Base-by-base conservation (phyloP, 2,797 vertebrate genomes). In the Falco novaeseelandiae region DNA sequence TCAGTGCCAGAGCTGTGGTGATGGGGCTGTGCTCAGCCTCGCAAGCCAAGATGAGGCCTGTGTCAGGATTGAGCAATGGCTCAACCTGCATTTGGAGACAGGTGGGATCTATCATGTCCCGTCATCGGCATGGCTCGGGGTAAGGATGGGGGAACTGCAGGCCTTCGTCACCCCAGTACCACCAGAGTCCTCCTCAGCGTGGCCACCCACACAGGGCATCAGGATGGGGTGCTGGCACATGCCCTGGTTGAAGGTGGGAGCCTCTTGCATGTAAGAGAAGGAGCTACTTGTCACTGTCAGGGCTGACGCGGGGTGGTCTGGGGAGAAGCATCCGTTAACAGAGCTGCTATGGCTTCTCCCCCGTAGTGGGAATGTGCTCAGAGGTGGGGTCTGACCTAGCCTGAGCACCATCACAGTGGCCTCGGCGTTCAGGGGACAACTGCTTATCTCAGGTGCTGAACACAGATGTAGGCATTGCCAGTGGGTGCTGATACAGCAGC, bases 371-470 rank as follows among this genome's bases (percentile, higher is more conserved):
- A 83, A 32, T 14, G 8, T 72, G 15, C 49, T 76, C 32, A 26
- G 54, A 57, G 14, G 6, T 36, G 8, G 21, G 8, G 2, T 65
- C 71, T 3, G 2, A 57, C 29, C 18, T 2, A 2, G 17, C 12
- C 26, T n/a, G 25, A 78, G 22, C 44, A 40, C 36, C 81, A 32
- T 54, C 66, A 66, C 66, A 65, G 15, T 51, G 69, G 18, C 70
- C 62, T 48, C 7, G 12, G 51, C n/a, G 3, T 55, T 59, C 6
- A 0, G 20, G 54, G 25, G 8, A 16, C 4, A 10, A 1, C 12
- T 51, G 49, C 34, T 78, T 67, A 6, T 38, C 8, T 4, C 36
- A 78, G 51, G 67, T 61, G 17, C 65, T 89, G 32, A 26, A 10
- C 19, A 23, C 23, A 69, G 65, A 67, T 40, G 26, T 21, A 17